Percentiles rank a stretch among this genome's conserved stretches.
Evolutionary conservation across 2,797 vertebrate genomes (phyloP).

Genomic region (Premnoplex brunnescens): DNA sequence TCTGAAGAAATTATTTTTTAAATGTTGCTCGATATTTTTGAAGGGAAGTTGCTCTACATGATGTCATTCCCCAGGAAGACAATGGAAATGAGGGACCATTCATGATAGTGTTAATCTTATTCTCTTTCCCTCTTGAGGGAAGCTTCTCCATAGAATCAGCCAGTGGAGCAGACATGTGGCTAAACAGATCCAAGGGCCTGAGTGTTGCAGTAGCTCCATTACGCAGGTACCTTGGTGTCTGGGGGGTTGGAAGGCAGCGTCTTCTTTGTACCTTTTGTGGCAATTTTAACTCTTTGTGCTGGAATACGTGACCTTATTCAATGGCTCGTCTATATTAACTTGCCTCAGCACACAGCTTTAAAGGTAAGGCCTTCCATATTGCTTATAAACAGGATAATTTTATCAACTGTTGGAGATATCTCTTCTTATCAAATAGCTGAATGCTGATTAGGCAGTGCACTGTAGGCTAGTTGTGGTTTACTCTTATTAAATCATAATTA

Average conservation of each 20-base stretch:
- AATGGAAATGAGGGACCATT: not conserved
- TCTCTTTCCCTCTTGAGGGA: not conserved
- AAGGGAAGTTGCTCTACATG: not conserved
- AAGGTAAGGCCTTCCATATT: not conserved
- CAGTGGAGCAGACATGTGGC: not conserved
- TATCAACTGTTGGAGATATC: not conserved
- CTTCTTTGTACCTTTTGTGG: not conserved
- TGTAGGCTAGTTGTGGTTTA: constrained; percentile 18
- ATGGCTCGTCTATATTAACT: not conserved
- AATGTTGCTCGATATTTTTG: not conserved
- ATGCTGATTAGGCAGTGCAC: constrained; percentile 25
- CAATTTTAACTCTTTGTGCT: not conserved
- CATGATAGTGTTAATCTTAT: not conserved
- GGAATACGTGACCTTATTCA: not conserved
- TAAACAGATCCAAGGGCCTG: not conserved
- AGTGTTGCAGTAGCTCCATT: not conserved
- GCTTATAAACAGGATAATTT: constrained; percentile 3
- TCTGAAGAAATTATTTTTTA: not conserved
- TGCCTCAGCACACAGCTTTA: not conserved
- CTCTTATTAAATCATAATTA: constrained; percentile 17
- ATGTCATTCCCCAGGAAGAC: not conserved
- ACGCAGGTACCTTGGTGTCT: not conserved
- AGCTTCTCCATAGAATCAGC: not conserved
- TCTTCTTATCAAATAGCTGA: constrained; percentile 27
- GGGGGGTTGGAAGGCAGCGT: not conserved